These are phyloP conservation scores for Oscheius sp. DNA, from an alignment of 2,888 invertebrate genomes.

Conservation along the genomic window DNA sequence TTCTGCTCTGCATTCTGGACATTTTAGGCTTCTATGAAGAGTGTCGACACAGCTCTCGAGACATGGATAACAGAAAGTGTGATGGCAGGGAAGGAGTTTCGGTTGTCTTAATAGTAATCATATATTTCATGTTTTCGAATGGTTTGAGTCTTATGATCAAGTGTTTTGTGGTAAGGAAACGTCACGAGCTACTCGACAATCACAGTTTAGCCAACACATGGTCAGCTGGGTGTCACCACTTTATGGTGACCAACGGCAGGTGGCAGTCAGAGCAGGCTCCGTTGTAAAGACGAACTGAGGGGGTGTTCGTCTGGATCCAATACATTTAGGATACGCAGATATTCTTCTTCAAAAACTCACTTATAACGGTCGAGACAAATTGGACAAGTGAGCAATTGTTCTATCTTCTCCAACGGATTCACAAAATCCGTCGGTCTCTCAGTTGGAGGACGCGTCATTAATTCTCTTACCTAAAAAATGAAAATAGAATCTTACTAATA, in stretches of 20 bases:
- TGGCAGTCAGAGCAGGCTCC: not conserved
- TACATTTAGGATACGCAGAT: too few species aligned
- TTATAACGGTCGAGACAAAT: slow-evolving; percentile 93
- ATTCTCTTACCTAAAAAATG: slow-evolving; percentile 48
- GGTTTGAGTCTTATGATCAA: not conserved
- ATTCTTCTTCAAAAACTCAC: slow-evolving; percentile 40
- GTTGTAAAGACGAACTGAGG: slow-evolving; percentile 22
- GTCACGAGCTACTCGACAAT: not conserved
- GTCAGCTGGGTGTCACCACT: not conserved
- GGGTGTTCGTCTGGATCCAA: not conserved
- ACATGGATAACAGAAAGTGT: slow-evolving; percentile 99
- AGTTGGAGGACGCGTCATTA: slow-evolving; percentile 53
- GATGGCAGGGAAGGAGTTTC: slow-evolving; percentile 88
- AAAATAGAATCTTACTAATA: not conserved
- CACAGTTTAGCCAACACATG: not conserved
- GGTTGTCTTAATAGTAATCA: slow-evolving; percentile 74
- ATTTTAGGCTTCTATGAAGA: slow-evolving; percentile 69
- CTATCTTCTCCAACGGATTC: slow-evolving; percentile 74
- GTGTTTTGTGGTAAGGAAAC: slow-evolving; percentile 7
- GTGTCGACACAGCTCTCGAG: slow-evolving; percentile 79
- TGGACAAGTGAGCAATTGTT: slow-evolving; percentile 95
- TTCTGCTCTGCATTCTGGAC: slow-evolving; percentile 77
- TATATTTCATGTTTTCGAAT: not conserved
- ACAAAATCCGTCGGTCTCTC: slow-evolving; percentile 59
- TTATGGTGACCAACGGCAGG: slow-evolving; percentile 23